Percentiles rank a stretch among this genome's conserved stretches.
Conservation (phyloP, 37 sponge, comb jelly and placozoan species). For the Bolinopsis microptera region DNA sequence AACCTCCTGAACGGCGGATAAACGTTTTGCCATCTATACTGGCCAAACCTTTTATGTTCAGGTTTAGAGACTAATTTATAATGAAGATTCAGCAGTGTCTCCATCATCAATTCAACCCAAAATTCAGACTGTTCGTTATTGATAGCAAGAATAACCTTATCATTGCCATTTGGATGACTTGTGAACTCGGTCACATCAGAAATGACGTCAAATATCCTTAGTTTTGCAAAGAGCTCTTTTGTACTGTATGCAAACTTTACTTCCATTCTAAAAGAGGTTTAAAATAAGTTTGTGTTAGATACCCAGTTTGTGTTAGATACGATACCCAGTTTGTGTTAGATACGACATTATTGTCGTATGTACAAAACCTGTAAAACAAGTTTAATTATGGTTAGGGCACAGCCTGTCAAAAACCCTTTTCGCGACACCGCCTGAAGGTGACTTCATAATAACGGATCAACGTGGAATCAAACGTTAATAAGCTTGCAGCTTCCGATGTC, state of each 20-base stretch:
- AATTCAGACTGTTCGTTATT: not conserved
- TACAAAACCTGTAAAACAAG: no score
- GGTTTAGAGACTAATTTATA: not conserved
- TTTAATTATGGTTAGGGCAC: no score
- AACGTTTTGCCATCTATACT: not conserved
- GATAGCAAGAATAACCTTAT: not conserved
- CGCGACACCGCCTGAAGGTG: no score
- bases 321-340: no score
- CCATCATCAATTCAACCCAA: not conserved
- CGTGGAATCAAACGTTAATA: no score
- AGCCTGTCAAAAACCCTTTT: no score
- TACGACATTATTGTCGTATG: no score
- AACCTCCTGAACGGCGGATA: not conserved
- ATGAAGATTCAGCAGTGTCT: slow-evolving; percentile 23
- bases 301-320: no score
- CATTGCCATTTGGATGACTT: not conserved
- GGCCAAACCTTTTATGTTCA: not conserved
- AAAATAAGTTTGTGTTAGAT: no score
- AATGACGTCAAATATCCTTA: not conserved
- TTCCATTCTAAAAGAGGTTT: slow-evolving; percentile 35
- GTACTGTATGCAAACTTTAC: not conserved
- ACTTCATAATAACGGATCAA: no score
- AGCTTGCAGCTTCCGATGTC: no score
- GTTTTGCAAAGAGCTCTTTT: not conserved
- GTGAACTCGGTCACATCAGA: not conserved